phyloP scores from a whole-genome alignment of 1,140 invertebrate genomes.

The Orchesella cincta region DNA sequence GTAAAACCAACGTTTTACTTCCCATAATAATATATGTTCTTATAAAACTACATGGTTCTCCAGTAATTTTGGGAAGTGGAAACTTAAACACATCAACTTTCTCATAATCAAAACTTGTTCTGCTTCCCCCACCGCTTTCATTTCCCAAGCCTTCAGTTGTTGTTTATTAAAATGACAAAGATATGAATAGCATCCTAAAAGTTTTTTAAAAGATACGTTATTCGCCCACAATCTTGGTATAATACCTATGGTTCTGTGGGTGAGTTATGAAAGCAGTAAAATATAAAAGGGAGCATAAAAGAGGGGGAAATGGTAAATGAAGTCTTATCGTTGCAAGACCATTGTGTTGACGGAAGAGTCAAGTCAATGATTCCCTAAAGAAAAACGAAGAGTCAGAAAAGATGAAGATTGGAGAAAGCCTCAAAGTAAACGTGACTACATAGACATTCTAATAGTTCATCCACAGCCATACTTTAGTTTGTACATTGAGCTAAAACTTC shows the following conservation, averaged over 20 bases:
- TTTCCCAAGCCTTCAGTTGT: too few species aligned
- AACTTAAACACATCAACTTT: too few species aligned
- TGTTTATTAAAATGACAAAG: too few species aligned
- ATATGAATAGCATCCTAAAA: too few species aligned
- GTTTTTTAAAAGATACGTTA: neutral
- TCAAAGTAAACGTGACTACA: conserved; percentile 6
- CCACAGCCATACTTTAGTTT: neutral
- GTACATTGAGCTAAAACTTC: too few species aligned
- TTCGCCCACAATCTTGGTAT: neutral
- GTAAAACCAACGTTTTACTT: too few species aligned
- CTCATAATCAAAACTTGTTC: too few species aligned
- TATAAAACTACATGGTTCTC: too few species aligned
- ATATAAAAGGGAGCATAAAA: neutral
- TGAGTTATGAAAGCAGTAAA: neutral
- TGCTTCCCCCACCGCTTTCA: too few species aligned
- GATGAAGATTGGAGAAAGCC: conserved; percentile 14
- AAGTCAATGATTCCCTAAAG: conserved; percentile 39
- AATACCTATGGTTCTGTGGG: neutral
- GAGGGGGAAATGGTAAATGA: neutral
- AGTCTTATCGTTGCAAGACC: neutral
- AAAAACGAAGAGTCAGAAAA: conserved; percentile 31
- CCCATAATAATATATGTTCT: too few species aligned
- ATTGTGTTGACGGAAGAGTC: conserved; percentile 13
- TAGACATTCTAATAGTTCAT: conserved; percentile 11
- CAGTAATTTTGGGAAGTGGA: too few species aligned